These are phyloP conservation scores for Eidolon dupreanum DNA, from an alignment of 2,797 vertebrate genomes.

Conservation along the genomic window DNA sequence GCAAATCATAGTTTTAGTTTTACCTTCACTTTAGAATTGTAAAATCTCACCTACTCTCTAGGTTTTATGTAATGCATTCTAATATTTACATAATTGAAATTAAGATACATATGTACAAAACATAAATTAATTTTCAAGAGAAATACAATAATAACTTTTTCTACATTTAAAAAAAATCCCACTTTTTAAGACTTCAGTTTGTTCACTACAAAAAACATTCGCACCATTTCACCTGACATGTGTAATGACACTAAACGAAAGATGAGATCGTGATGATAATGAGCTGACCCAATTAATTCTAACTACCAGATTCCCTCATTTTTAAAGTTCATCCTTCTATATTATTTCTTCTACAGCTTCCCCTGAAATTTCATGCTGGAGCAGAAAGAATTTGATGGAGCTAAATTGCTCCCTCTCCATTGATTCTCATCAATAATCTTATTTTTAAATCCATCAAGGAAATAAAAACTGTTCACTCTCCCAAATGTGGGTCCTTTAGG, in stretches of 20 bases:
- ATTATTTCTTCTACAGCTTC: not conserved
- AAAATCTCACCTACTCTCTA: not conserved
- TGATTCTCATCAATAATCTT: conserved; percentile 52
- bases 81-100: not conserved
- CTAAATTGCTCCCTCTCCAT: not conserved
- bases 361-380: conserved; percentile 3
- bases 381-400: not conserved
- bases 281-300: conserved; percentile 52
- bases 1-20: not conserved
- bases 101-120: not conserved
- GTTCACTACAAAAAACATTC: not conserved
- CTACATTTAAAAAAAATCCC: not conserved
- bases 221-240: conserved; percentile 22
- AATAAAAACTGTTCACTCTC: not conserved
- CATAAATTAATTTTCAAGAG: conserved; percentile 13
- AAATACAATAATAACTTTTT: not conserved
- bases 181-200: conserved; percentile 22
- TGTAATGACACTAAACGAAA: conserved; percentile 16
- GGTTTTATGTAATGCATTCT: not conserved
- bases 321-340: conserved; percentile 42
- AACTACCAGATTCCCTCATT: conserved; percentile 61
- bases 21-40: not conserved
- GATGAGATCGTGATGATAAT: not conserved
- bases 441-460: conserved; percentile 21
- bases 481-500: not conserved